phyloP scores from a whole-genome alignment of 2,797 vertebrate genomes.

The Acipenser oxyrinchus region DNA sequence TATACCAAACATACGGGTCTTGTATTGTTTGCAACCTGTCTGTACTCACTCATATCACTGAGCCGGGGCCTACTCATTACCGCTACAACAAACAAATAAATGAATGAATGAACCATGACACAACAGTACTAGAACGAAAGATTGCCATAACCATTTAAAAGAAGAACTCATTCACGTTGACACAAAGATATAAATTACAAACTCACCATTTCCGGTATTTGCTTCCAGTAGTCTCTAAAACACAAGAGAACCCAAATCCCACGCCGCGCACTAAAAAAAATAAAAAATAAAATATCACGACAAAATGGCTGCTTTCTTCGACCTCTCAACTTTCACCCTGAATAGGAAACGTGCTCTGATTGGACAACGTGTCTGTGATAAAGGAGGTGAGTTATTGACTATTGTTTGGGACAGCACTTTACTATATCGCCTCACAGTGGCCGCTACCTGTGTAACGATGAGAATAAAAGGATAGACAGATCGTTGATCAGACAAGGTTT shows the following conservation, averaged over 20 bases:
- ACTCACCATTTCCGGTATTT: constrained; percentile 43
- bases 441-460: too few relatives aligned
- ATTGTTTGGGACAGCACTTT: too few relatives aligned
- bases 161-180: not conserved
- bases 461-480: too few relatives aligned
- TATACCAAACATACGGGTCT: too few relatives aligned
- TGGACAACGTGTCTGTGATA: not conserved
- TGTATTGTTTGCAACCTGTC: too few relatives aligned
- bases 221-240: constrained; percentile 26
- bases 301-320: constrained; percentile 32
- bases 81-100: not conserved
- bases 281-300: constrained; percentile 29
- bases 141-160: not conserved
- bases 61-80: not conserved
- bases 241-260: constrained; percentile 25
- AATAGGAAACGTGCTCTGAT: not conserved
- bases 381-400: too few relatives aligned
- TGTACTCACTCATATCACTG: not conserved
- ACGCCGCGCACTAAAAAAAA: constrained; percentile 43
- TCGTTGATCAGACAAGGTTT: too few relatives aligned
- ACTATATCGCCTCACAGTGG: too few relatives aligned
- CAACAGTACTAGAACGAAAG: too few relatives aligned
- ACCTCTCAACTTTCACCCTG: constrained; percentile 16
- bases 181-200: too few relatives aligned
- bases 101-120: constrained; percentile 30